These are phyloP conservation scores for Globodera ellingtonae DNA, from an alignment of 1,140 invertebrate genomes.

Conservation along the genomic window DNA sequence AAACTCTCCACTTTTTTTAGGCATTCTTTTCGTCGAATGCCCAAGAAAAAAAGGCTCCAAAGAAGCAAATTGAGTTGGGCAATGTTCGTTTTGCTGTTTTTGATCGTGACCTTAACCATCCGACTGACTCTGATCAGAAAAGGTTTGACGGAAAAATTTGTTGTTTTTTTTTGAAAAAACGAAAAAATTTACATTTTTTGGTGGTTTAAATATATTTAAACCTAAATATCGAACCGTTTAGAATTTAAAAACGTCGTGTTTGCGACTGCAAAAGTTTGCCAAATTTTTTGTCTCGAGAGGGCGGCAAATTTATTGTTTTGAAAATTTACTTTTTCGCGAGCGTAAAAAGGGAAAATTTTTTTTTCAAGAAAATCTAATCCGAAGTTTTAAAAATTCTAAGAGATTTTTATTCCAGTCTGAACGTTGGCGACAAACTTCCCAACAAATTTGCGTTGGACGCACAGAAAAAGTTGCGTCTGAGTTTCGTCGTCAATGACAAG, in stretches of 20 bases:
- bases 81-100: slow-evolving; percentile 83
- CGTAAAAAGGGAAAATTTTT: neutral
- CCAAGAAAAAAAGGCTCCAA: slow-evolving; percentile 51
- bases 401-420: slow-evolving; percentile 69
- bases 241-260: too few species aligned
- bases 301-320: slow-evolving; percentile 8
- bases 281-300: slow-evolving; percentile 1
- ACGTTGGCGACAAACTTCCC: slow-evolving; percentile 75
- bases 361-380: slow-evolving; percentile 18
- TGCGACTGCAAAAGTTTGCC: too few species aligned
- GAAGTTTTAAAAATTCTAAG: slow-evolving; percentile 4
- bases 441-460: slow-evolving; percentile 77
- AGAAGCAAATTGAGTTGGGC: slow-evolving; percentile 73
- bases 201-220: too few species aligned
- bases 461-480: slow-evolving; percentile 83
- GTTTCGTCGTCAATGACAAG: slow-evolving; percentile 79
- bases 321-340: neutral
- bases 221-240: too few species aligned
- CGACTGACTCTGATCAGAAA: slow-evolving; percentile 73
- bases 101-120: slow-evolving; percentile 83
- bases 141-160: neutral
- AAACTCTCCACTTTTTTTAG: too few species aligned
- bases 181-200: too few species aligned
- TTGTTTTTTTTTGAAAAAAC: too few species aligned
- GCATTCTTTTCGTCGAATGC: too few species aligned